A percentile compares a stretch with the other conserved stretches of the same genome.
Evolutionary conservation across 2,113 vertebrate genomes (phyloP).

Genomic region (Oryzias woworae): DNA sequence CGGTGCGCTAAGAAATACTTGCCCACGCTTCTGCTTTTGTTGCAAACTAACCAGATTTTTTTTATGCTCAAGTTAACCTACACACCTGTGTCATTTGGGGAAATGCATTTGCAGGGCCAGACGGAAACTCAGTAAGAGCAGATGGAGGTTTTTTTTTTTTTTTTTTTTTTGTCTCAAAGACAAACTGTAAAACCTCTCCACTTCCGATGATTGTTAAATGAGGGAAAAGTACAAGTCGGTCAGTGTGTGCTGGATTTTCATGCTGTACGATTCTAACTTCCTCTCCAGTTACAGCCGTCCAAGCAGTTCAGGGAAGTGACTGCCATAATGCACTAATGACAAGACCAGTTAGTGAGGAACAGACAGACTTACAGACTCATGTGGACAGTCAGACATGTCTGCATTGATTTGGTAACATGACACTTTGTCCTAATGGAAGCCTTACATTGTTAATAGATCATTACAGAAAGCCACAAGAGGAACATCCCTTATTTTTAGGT

Average conservation of each 20-base stretch:
- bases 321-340: conserved; percentile 62
- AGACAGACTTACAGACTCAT: conserved; percentile 52
- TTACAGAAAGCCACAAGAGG: conserved; percentile 36
- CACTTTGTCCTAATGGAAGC: conserved; percentile 66
- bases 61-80: conserved; percentile 6
- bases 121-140: conserved; percentile 29
- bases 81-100: conserved; percentile 16
- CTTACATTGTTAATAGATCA: conserved; percentile 62
- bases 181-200: conserved; percentile 54
- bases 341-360: conserved; percentile 56
- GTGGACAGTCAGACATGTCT: conserved; percentile 64
- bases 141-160: conserved; percentile 9
- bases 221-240: conserved; percentile 41
- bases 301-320: conserved; percentile 66
- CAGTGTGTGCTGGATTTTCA: conserved; percentile 40
- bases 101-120: conserved; percentile 16
- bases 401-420: conserved; percentile 73
- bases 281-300: conserved; percentile 61
- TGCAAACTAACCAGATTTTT: conserved; percentile 17
- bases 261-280: conserved; percentile 53
- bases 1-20: conserved; percentile 21
- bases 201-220: conserved; percentile 61
- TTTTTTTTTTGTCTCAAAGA: conserved; percentile 36
- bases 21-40: conserved; percentile 5
- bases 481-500: conserved; percentile 40